Conservation (phyloP, 2,888 invertebrate species). For the Brachypterus glaber region DNA sequence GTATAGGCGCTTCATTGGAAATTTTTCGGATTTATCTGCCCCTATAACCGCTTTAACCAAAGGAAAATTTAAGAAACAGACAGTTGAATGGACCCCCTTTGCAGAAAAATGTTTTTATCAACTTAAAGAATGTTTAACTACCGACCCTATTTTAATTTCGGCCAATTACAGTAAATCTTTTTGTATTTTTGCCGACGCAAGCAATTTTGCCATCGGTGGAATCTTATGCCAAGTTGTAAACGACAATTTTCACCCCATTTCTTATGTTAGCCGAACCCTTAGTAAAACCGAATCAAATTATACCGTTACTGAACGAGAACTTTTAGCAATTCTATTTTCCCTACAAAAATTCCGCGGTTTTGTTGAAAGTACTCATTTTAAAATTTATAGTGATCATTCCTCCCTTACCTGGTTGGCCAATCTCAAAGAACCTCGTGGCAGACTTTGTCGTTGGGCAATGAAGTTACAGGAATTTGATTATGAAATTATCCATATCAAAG, state of each 20-base stretch:
- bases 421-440: slow-evolving; percentile 11
- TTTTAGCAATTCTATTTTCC: slow-evolving; percentile 15
- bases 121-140: too few species aligned
- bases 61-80: not conserved
- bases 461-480: slow-evolving; percentile 12
- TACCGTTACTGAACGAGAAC: slow-evolving; percentile 17
- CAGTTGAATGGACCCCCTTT: too few species aligned
- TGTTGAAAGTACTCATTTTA: slow-evolving; percentile 16
- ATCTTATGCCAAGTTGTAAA: slow-evolving; percentile 2
- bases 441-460: slow-evolving; percentile 11
- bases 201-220: not conserved
- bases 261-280: slow-evolving; percentile 19
- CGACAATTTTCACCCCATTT: slow-evolving; percentile 17
- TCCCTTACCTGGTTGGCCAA: slow-evolving; percentile 13
- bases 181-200: not conserved
- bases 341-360: slow-evolving; percentile 17
- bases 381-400: slow-evolving; percentile 15
- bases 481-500: too few species aligned
- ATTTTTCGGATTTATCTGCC: not conserved
- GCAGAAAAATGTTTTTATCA: too few species aligned
- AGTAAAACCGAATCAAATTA: slow-evolving; percentile 21
- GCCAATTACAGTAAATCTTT: not conserved
- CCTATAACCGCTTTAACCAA: not conserved
- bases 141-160: too few species aligned
- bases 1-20: not conserved